Evolutionary conservation across 2,797 vertebrate species (phyloP).

Genomic region (Eupleurogrammus muticus): DNA sequence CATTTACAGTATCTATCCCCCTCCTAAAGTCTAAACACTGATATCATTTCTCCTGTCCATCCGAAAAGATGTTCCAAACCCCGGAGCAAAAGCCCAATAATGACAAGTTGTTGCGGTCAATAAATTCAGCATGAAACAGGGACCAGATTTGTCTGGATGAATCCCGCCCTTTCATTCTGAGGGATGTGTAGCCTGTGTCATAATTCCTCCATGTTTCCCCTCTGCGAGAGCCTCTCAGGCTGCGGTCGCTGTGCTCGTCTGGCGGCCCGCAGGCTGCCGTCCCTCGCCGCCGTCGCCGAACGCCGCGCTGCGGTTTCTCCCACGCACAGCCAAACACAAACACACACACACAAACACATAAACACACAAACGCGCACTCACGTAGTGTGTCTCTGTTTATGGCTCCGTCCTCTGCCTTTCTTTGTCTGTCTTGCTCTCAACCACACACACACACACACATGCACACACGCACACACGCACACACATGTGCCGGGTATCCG

Average conservation of each 20-base stretch:
- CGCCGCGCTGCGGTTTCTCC: constrained; percentile 57
- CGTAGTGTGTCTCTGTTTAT: constrained; percentile 1
- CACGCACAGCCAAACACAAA: constrained; percentile 56
- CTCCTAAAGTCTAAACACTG: not conserved
- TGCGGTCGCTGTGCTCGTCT: constrained; percentile 62
- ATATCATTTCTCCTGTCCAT: not conserved
- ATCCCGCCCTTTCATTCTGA: not conserved
- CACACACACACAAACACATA: constrained; percentile 42
- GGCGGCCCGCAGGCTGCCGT: constrained; percentile 57
- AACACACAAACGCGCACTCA: constrained; percentile 12
- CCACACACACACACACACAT: constrained; percentile 53
- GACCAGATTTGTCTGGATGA: constrained; percentile 3
- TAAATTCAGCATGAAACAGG: not conserved
- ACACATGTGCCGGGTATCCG: constrained; percentile 38
- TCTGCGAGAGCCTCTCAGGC: constrained; percentile 58
- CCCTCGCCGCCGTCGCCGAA: constrained; percentile 45
- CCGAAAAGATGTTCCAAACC: constrained; percentile 8
- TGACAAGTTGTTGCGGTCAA: not conserved
- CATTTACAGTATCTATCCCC: not conserved
- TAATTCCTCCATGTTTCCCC: constrained; percentile 42
- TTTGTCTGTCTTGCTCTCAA: constrained; percentile 43
- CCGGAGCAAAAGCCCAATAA: constrained; percentile 20
- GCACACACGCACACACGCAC: constrained; percentile 19
- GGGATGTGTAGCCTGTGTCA: constrained; percentile 18
- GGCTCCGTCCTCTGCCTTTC: constrained; percentile 24